Evolutionary conservation across 2,113 vertebrate genomes (phyloP).

Genomic region (Neolamprologus brichardi): DNA sequence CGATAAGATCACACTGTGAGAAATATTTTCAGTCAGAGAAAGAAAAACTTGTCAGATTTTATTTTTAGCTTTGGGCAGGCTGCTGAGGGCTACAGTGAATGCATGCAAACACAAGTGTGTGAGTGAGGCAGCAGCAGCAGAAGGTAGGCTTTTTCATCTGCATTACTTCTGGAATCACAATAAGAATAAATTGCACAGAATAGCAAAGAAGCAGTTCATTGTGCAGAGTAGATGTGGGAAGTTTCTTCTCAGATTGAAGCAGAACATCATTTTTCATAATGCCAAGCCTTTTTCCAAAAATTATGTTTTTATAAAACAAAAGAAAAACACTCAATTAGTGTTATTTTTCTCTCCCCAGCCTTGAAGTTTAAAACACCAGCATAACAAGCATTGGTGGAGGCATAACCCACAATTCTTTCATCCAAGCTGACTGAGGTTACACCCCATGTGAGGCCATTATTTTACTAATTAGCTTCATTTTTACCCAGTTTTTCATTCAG

Average conservation of each 20-base stretch:
- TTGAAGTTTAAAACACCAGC: neutral
- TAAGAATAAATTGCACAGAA: neutral
- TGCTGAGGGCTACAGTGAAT: neutral
- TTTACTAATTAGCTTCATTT: neutral
- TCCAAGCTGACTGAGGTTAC: neutral
- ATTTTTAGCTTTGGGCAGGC: neutral
- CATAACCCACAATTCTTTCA: neutral
- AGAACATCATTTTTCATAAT: neutral
- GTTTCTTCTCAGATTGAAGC: neutral
- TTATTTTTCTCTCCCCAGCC: neutral
- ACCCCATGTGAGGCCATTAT: neutral
- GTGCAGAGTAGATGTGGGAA: neutral
- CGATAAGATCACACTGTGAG: neutral
- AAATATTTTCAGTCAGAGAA: neutral
- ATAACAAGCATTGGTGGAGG: neutral
- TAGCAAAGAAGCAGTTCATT: neutral
- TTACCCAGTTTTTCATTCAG: neutral
- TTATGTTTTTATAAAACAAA: neutral
- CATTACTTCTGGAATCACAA: neutral
- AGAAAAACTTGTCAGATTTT: neutral
- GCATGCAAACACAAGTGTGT: neutral
- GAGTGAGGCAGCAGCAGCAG: neutral
- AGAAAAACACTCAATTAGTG: neutral
- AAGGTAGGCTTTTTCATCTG: neutral
- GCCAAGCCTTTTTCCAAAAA: neutral